Percentiles rank a stretch among this genome's conserved stretches.
phyloP scores from a whole-genome alignment of 2,888 invertebrate genomes.

The Buathra laborator region DNA sequence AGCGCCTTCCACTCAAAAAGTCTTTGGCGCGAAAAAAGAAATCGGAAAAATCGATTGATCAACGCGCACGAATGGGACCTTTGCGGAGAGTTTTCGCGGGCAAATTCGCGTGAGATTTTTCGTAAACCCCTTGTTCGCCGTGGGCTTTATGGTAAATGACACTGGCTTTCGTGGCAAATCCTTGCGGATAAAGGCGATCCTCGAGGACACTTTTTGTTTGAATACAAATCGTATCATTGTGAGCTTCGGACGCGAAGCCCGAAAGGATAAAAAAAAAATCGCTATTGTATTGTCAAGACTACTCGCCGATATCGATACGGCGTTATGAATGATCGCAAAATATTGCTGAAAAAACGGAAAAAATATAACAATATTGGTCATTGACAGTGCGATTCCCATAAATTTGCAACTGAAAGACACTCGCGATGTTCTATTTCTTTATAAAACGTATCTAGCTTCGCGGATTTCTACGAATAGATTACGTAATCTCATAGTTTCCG shows the following conservation, averaged over 20 bases:
- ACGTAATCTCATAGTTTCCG: slow-evolving; percentile 86
- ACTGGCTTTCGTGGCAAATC: slow-evolving; percentile 5
- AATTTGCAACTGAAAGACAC: not conserved
- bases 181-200: not conserved
- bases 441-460: no score
- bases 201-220: slow-evolving; percentile 20
- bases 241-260: slow-evolving; percentile 18
- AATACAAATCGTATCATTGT: slow-evolving; percentile 37
- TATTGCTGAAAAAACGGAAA: not conserved
- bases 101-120: slow-evolving; percentile 30
- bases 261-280: not conserved
- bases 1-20: not conserved
- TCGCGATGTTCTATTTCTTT: not conserved
- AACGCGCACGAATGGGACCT: not conserved
- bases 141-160: slow-evolving; percentile 33
- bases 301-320: not conserved
- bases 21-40: not conserved
- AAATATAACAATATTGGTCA: not conserved
- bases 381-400: not conserved
- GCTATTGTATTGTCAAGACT: not conserved
- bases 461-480: not conserved
- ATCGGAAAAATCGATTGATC: not conserved
- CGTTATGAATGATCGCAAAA: not conserved
- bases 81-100: slow-evolving; percentile 13
- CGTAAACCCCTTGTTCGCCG: slow-evolving; percentile 6